These are phyloP conservation scores for Burhinus bistriatus DNA, from an alignment of 2,113 vertebrate species.

Conservation along the genomic window DNA sequence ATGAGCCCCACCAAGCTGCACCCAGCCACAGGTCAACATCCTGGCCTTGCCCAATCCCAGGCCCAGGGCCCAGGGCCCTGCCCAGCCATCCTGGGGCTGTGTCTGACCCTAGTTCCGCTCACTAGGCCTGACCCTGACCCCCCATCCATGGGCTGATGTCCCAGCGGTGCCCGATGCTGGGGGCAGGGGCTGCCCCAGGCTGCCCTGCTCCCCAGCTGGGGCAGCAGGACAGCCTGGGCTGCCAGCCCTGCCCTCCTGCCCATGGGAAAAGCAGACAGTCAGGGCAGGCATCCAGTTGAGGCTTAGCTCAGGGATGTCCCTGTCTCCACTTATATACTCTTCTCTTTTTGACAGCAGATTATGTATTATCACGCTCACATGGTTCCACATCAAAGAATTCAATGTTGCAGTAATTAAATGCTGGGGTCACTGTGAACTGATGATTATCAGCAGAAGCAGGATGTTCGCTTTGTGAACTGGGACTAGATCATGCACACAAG, in stretches of 20 bases:
- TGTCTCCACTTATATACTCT: background rate
- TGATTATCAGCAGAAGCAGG: background rate
- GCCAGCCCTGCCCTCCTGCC: background rate
- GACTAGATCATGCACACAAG: background rate
- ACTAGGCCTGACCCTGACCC: background rate
- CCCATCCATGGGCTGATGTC: background rate
- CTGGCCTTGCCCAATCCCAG: background rate
- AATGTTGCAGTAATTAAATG: background rate
- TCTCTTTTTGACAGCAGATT: background rate
- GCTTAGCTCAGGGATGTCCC: background rate
- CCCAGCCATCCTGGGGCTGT: background rate
- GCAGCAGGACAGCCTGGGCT: rapidly evolving
- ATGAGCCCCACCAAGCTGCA: background rate
- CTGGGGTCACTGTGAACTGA: background rate
- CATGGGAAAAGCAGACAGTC: background rate
- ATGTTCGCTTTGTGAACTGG: background rate
- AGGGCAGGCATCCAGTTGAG: background rate
- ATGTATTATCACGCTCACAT: background rate
- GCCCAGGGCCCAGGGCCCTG: background rate
- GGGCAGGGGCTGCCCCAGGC: too few species aligned
- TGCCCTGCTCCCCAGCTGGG: background rate
- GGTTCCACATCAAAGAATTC: background rate
- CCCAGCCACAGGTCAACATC: background rate
- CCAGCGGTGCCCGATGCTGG: rapidly evolving
- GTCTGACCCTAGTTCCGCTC: background rate